Percentiles rank a stretch among this genome's conserved stretches.
These are phyloP conservation scores for Peucedramus taeniatus DNA, from an alignment of 2,113 vertebrate species.

Conservation along the genomic window DNA sequence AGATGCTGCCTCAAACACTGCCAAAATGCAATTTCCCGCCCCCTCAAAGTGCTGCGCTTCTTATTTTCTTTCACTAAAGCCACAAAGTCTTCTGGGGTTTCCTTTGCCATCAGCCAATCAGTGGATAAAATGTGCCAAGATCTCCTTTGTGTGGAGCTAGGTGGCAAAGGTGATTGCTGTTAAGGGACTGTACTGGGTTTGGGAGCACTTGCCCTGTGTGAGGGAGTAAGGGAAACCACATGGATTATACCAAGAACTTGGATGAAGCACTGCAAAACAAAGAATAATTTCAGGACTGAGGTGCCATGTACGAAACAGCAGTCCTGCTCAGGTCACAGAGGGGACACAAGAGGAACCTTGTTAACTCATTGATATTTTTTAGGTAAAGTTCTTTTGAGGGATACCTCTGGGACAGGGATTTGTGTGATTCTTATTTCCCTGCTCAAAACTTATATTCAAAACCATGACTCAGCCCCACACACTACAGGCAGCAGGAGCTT, in stretches of 20 bases:
- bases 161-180: slow-evolving; percentile 65
- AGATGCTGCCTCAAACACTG: not conserved
- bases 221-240: not conserved
- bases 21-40: not conserved
- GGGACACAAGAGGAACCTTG: not conserved
- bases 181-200: not conserved
- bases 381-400: not conserved
- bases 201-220: not conserved
- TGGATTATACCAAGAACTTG: not conserved
- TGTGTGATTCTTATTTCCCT: not conserved
- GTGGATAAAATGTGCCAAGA: not conserved
- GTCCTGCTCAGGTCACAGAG: not conserved
- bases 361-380: not conserved
- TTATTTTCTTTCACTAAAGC: slow-evolving; percentile 60
- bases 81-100: not conserved
- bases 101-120: slow-evolving; percentile 41
- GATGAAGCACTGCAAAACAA: not conserved
- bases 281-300: not conserved
- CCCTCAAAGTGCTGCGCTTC: slow-evolving; percentile 38
- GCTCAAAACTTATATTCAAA: not conserved
- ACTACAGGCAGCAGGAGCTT: not conserved
- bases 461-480: not conserved
- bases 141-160: slow-evolving; percentile 47
- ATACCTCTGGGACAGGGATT: not conserved
- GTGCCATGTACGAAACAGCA: not conserved